Percentiles rank a stretch among this genome's conserved stretches.
phyloP scores from a whole-genome alignment of 2,797 vertebrate species.

The Rhadinocentrus ornatus region DNA sequence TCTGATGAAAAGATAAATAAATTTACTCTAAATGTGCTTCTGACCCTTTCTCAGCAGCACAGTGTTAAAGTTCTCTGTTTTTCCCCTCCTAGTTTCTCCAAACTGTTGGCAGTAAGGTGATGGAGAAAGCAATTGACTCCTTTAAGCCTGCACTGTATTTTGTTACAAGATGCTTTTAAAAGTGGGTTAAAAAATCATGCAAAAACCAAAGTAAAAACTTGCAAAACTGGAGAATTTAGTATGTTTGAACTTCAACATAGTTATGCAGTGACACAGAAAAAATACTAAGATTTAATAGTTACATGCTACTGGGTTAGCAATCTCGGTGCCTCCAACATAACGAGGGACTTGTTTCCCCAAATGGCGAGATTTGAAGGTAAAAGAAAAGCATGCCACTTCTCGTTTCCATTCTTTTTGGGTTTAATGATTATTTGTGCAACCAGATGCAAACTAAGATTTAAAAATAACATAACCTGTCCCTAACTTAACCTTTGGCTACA shows the following conservation, averaged over 20 bases:
- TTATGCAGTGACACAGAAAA: not conserved
- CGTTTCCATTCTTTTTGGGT: not conserved
- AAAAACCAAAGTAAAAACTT: not conserved
- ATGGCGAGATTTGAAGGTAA: not conserved
- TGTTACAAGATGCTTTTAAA: not conserved
- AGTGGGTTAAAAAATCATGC: not conserved
- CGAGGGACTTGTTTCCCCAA: not conserved
- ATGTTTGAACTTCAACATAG: not conserved
- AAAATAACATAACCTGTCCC: conserved; percentile 3
- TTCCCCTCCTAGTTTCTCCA: not conserved
- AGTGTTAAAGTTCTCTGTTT: not conserved
- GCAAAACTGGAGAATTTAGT: not conserved
- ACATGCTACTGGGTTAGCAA: not conserved
- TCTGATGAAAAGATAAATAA: not conserved
- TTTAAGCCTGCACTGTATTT: not conserved
- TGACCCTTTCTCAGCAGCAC: not conserved
- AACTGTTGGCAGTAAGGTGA: not conserved
- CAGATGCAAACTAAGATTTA: not conserved
- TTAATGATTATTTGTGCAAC: not conserved
- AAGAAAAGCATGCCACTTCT: not conserved
- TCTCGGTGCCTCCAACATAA: not conserved
- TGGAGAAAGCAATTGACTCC: not conserved
- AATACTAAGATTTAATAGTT: not conserved
- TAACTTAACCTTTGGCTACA: not conserved
- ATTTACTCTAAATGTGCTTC: not conserved